Percentiles rank a stretch among this genome's conserved stretches.
phyloP scores from a whole-genome alignment of 2,113 vertebrate genomes.

The Petroica traversi region DNA sequence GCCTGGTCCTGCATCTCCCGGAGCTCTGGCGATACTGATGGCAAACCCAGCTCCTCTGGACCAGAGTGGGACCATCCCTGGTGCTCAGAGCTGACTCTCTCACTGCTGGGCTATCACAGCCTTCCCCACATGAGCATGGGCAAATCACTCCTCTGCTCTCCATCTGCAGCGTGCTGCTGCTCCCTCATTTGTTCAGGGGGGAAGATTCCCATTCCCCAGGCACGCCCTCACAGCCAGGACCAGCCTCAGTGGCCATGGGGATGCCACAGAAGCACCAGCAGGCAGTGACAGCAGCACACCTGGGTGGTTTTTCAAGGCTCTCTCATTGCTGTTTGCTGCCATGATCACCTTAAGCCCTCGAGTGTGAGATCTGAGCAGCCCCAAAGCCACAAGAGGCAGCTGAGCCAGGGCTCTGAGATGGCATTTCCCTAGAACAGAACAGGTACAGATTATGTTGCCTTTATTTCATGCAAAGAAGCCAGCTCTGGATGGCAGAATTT shows the following conservation, averaged over 20 bases:
- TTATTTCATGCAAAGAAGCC: background rate
- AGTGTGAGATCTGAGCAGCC: background rate
- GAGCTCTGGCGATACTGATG: background rate
- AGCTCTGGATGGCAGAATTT: background rate
- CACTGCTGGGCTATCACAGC: background rate
- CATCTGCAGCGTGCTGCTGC: background rate
- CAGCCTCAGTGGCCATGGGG: accelerated
- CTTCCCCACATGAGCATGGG: background rate
- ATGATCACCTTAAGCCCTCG: background rate
- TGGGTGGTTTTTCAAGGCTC: background rate
- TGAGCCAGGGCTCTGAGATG: background rate
- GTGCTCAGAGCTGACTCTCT: background rate
- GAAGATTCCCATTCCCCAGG: background rate
- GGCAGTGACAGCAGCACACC: background rate
- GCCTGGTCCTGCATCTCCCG: background rate
- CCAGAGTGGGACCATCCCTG: background rate
- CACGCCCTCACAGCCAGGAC: background rate
- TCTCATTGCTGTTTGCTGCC: background rate
- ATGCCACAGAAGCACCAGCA: background rate
- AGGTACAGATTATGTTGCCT: background rate
- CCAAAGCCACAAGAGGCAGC: background rate
- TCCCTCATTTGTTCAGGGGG: background rate
- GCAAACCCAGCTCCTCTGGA: background rate
- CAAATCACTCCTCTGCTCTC: background rate
- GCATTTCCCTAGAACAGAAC: background rate